A percentile compares a stretch with the other conserved stretches of the same genome.
Conservation (phyloP, 2,113 vertebrate genomes). For the Cathartes aura region DNA sequence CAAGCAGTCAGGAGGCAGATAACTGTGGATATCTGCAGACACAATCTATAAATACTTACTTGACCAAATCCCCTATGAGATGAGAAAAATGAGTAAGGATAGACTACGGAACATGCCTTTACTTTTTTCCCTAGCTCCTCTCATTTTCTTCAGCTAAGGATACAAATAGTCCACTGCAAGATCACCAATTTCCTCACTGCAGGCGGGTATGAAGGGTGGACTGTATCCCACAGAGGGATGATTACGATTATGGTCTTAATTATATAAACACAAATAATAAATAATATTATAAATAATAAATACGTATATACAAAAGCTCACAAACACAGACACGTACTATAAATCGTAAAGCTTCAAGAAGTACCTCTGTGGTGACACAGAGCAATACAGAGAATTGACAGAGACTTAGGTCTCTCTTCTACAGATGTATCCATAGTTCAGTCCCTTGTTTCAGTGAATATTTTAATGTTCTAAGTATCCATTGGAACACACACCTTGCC, state of each 20-base stretch:
- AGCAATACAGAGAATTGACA: background rate
- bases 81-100: background rate
- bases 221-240: background rate
- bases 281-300: background rate
- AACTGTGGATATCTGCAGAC: background rate
- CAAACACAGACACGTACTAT: background rate
- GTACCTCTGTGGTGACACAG: background rate
- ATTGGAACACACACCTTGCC: background rate
- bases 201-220: background rate
- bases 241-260: background rate
- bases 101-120: background rate
- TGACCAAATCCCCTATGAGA: background rate
- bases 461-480: background rate
- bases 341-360: background rate
- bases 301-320: background rate
- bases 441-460: background rate
- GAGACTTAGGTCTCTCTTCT: background rate
- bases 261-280: background rate
- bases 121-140: background rate
- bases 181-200: background rate
- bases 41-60: background rate
- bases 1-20: background rate
- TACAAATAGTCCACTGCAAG: background rate
- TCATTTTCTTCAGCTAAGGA: background rate
- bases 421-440: background rate